Base-by-base conservation (phyloP, 2,888 invertebrate species). In the Archips xylosteana region DNA sequence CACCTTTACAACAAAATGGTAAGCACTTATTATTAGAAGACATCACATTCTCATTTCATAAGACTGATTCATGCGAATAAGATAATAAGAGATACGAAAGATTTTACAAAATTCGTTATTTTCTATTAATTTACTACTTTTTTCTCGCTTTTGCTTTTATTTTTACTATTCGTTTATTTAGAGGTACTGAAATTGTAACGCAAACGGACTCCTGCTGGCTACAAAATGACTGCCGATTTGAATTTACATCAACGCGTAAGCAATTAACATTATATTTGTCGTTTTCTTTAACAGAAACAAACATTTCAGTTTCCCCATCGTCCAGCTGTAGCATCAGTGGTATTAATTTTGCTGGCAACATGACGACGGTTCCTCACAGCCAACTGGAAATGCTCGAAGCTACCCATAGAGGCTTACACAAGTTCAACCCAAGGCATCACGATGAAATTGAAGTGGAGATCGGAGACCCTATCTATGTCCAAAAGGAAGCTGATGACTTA, bases 361-460 rank as follows among this genome's bases (percentile, higher is more conserved):
- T 96, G 81, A 96, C 96, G 3, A 96, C 96, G 36, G 95, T 97
- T 23, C 97, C 97, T 3, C 97, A 97, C 82, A 96, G 96, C 76
- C 97, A 97, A 85, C 91, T 97, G 69, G 97, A 97, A 90, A 96
- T 98, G 92, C 95, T 98, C 51, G 99, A 99, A 92, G 98, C 98
- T 2, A 99, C 99, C 36, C 99, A 99, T 87, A 96, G 99, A 84
- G 99, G 99, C 8, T 95, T 99, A 87, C 99, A 99, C 90, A 98
- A 98, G 87, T 99, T 99, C 86, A 96, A 99, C 83, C 99, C 99
- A 0, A 95, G 99, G 75, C 99, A 99, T 89, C 97, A 97, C 77
- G 99, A 99, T 83, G 99, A 99, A 93, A 97, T 99, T 76, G 98
- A 98, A 88, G 96, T 99, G 45, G 99, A 99, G 94, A 99, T 99